These are phyloP conservation scores for Ctenochaetus hawaiiensis DNA, from an alignment of 2,797 vertebrate species.

Conservation along the genomic window DNA sequence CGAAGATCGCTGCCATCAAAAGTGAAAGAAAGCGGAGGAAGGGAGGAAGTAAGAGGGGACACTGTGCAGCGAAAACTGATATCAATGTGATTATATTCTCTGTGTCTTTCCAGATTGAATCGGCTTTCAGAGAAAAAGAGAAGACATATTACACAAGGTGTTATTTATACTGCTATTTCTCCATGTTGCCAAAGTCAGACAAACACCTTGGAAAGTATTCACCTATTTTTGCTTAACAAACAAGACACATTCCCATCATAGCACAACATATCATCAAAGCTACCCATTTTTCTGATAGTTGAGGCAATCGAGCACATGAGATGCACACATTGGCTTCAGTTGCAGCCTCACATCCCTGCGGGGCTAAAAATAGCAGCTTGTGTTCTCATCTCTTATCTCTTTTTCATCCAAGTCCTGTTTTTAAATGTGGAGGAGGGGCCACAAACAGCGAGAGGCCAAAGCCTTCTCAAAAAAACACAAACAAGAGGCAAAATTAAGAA, in stretches of 20 bases:
- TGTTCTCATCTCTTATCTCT: conserved; percentile 71
- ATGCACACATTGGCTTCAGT: conserved; percentile 59
- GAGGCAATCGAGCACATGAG: conserved; percentile 47
- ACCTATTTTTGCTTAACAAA: conserved; percentile 19
- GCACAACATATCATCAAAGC: conserved; percentile 25
- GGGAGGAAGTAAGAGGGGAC: not conserved
- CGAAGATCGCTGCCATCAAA: conserved; percentile 38
- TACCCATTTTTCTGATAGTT: conserved; percentile 37
- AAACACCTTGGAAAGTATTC: not conserved
- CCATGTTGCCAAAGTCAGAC: not conserved
- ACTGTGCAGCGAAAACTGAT: conserved; percentile 34
- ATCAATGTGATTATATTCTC: conserved; percentile 20
- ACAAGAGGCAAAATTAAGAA: conserved; percentile 43
- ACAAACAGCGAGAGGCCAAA: conserved; percentile 10
- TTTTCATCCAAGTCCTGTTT: conserved; percentile 69
- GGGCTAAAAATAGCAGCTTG: conserved; percentile 84
- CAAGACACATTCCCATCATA: not conserved
- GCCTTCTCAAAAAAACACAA: conserved; percentile 31
- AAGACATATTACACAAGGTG: conserved; percentile 18
- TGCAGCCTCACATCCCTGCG: conserved; percentile 63
- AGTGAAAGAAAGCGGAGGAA: conserved; percentile 23
- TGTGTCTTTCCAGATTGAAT: conserved; percentile 13
- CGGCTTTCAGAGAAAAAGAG: not conserved
- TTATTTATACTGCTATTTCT: conserved; percentile 13
- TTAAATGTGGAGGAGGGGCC: conserved; percentile 69